Percentiles rank a stretch among this genome's conserved stretches.
These are phyloP conservation scores for Pteronotus mesoamericanus DNA, from an alignment of 2,797 vertebrate species.

Conservation along the genomic window DNA sequence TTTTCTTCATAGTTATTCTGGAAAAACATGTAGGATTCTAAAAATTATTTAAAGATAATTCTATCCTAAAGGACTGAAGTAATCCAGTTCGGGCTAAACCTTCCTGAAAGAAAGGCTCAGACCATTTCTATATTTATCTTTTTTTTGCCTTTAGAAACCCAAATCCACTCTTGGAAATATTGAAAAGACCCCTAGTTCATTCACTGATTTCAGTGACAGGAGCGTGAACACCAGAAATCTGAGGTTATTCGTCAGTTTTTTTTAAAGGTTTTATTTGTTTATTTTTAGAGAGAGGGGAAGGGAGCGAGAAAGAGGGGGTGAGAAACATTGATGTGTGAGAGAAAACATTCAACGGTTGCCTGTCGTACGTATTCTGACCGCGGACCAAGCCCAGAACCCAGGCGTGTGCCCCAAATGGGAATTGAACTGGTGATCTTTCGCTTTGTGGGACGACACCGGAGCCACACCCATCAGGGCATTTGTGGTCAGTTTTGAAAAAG, in stretches of 20 bases:
- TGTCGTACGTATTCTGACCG: too few relatives aligned
- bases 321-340: too few relatives aligned
- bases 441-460: too few relatives aligned
- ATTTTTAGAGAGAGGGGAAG: too few relatives aligned
- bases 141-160: background rate
- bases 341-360: too few relatives aligned
- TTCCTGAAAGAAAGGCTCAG: background rate
- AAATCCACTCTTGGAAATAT: background rate
- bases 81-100: constrained; percentile 45
- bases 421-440: too few relatives aligned
- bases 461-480: too few relatives aligned
- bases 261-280: too few relatives aligned
- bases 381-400: too few relatives aligned
- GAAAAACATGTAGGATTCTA: constrained; percentile 18
- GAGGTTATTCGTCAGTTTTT: background rate
- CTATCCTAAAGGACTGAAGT: constrained; percentile 39
- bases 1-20: constrained; percentile 32
- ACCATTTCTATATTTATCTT: background rate
- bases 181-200: background rate
- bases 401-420: too few relatives aligned
- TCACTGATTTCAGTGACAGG: background rate
- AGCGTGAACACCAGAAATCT: background rate
- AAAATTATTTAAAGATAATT: constrained; percentile 37
- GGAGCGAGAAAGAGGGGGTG: too few relatives aligned
- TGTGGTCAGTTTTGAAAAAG: background rate